A percentile compares a stretch with the other conserved stretches of the same genome.
These are phyloP conservation scores for Dromius quadrimaculatus DNA, from an alignment of 2,888 invertebrate genomes.

Conservation along the genomic window DNA sequence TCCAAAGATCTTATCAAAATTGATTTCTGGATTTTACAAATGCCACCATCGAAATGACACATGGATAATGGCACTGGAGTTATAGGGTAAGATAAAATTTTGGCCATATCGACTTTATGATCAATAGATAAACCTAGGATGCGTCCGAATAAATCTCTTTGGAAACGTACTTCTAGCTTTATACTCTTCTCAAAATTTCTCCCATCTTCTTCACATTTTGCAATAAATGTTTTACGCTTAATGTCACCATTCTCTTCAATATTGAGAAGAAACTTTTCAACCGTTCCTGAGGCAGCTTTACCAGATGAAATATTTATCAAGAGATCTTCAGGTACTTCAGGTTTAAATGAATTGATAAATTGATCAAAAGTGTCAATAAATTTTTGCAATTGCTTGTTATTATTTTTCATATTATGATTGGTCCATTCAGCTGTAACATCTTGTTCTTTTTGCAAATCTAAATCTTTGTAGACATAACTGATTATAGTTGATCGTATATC, in stretches of 20 bases:
- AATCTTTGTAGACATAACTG: no score
- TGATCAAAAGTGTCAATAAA: conserved; percentile 44
- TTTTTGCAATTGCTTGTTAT: background rate
- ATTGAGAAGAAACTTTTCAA: background rate
- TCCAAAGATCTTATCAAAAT: conserved; percentile 54
- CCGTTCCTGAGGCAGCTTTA: no score
- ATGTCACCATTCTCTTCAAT: conserved; percentile 2
- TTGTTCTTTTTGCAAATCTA: conserved; percentile 42
- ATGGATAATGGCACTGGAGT: conserved; percentile 55
- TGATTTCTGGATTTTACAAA: conserved; percentile 57
- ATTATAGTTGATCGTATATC: conserved; percentile 56
- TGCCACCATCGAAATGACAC: conserved; percentile 53
- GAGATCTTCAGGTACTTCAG: conserved; percentile 52
- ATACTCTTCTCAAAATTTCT: conserved; percentile 55
- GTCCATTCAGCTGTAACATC: conserved; percentile 53
- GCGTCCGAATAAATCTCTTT: conserved; percentile 56
- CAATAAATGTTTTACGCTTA: conserved; percentile 50
- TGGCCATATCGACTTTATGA: conserved; percentile 54
- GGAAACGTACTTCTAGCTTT: conserved; percentile 54
- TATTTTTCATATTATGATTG: conserved; percentile 50
- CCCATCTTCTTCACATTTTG: conserved; percentile 55
- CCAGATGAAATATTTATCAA: no score
- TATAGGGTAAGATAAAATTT: conserved; percentile 55
- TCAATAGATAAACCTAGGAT: conserved; percentile 54
- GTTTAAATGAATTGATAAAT: conserved; percentile 56